Percentiles rank a stretch among this genome's conserved stretches.
Evolutionary conservation across 92 coral and sea anemone genomes (phyloP).

Genomic region (Galaxea fascicularis): DNA sequence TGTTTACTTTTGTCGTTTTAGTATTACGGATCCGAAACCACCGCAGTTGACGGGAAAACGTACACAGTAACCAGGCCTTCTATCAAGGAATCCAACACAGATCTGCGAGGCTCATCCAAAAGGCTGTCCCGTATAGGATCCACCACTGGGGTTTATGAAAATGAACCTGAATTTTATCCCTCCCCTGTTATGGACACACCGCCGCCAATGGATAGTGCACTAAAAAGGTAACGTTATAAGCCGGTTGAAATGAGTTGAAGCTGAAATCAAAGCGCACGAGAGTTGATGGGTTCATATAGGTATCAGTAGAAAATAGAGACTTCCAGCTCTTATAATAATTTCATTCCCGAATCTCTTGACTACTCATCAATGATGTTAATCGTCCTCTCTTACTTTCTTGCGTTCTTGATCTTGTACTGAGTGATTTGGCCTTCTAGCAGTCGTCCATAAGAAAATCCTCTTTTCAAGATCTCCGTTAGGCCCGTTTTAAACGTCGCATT

Average conservation of each 20-base stretch:
- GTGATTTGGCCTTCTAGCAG: too few species aligned
- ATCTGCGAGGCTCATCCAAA: conserved; percentile 86
- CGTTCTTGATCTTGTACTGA: too few species aligned
- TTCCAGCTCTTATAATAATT: too few species aligned
- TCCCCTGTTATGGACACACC: conserved; percentile 85
- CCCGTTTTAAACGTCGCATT: too few species aligned
- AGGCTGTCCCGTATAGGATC: conserved; percentile 84
- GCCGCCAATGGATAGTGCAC: conserved; percentile 59
- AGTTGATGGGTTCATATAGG: too few species aligned
- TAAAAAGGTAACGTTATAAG: conserved; percentile 40
- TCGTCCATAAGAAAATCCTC: too few species aligned
- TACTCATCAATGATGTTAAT: too few species aligned
- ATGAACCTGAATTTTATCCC: conserved; percentile 73
- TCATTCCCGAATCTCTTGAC: too few species aligned
- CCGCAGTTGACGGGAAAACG: conserved; percentile 81
- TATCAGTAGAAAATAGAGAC: too few species aligned
- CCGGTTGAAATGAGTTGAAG: neutral
- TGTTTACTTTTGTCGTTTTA: conserved; percentile 4
- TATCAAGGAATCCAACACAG: conserved; percentile 82
- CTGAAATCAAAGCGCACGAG: too few species aligned
- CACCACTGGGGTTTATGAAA: conserved; percentile 59
- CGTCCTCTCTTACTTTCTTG: too few species aligned
- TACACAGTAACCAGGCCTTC: conserved; percentile 89
- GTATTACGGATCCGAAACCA: conserved; percentile 79
- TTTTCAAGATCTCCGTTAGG: too few species aligned